These are phyloP conservation scores for Neria commutata DNA, from an alignment of 2,888 invertebrate genomes.

Conservation along the genomic window DNA sequence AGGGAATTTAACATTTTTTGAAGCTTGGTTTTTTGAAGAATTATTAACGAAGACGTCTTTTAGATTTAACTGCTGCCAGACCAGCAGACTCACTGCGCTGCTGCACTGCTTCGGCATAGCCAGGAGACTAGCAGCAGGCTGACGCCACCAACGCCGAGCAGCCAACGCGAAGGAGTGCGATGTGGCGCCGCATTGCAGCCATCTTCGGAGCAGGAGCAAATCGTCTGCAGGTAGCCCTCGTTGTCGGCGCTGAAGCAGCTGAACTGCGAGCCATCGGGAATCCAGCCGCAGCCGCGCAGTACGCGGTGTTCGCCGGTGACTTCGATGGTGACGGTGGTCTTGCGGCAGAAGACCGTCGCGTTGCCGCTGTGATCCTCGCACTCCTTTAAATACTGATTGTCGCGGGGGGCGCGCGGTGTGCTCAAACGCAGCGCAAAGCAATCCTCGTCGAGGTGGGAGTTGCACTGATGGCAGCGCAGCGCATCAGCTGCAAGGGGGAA, in stretches of 20 bases:
- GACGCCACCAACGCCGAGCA: conserved; percentile 10
- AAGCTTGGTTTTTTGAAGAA: too few relatives aligned
- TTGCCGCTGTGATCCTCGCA: conserved; percentile 55
- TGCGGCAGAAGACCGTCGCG: conserved; percentile 70
- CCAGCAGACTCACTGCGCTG: conserved; percentile 29
- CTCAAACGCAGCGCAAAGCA: conserved; percentile 67
- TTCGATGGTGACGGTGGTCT: conserved; percentile 69
- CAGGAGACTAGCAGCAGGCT: conserved; percentile 31
- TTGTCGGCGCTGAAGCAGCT: conserved; percentile 70
- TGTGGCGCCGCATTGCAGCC: conserved; percentile 65
- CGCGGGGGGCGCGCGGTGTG: conserved; percentile 60
- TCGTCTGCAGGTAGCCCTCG: conserved; percentile 69
- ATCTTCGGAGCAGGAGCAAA: conserved; percentile 70
- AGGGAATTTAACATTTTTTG: too few relatives aligned
- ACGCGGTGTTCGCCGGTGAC: conserved; percentile 62
- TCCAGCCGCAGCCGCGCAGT: conserved; percentile 70
- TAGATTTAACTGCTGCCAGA: too few relatives aligned
- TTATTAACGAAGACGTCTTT: too few relatives aligned
- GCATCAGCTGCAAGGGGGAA: conserved; percentile 61
- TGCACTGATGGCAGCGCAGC: conserved; percentile 77
- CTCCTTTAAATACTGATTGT: conserved; percentile 63
- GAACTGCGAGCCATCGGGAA: conserved; percentile 35
- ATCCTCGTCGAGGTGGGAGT: conserved; percentile 71
- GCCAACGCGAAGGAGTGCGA: too few relatives aligned
- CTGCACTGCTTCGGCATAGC: conserved; percentile 30